Evolutionary conservation across 2,797 vertebrate genomes (phyloP).

Genomic region (Smutsia temminckii): DNA sequence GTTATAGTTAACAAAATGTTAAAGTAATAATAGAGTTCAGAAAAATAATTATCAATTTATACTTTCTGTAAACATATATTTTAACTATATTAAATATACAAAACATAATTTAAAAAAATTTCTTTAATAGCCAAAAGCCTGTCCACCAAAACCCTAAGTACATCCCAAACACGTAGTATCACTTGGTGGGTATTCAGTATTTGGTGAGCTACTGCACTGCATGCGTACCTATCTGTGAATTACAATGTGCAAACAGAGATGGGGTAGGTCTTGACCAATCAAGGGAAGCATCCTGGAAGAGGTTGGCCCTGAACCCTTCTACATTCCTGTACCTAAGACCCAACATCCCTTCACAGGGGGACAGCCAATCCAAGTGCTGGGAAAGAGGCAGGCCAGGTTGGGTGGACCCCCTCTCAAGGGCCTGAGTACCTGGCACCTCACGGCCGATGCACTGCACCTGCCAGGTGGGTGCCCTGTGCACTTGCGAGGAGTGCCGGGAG

Average conservation of each 20-base stretch:
- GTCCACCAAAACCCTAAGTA: not conserved
- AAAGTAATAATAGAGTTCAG: not conserved
- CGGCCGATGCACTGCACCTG: not conserved
- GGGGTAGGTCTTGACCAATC: not conserved
- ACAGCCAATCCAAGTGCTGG: not conserved
- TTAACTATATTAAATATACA: not conserved
- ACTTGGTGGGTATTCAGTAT: not conserved
- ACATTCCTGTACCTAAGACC: not conserved
- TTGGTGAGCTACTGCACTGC: not conserved
- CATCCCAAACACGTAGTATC: not conserved
- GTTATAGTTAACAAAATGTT: conserved; percentile 13
- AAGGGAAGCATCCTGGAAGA: not conserved
- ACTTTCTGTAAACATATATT: not conserved
- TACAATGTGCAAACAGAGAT: not conserved
- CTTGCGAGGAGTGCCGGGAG: too few species aligned
- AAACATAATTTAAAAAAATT: not conserved
- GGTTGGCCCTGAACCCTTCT: not conserved
- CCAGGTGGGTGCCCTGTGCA: not conserved
- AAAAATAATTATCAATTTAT: conserved; percentile 17
- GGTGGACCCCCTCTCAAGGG: not conserved
- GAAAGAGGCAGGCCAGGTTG: not conserved
- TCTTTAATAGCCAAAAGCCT: not conserved
- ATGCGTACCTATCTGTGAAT: accelerated
- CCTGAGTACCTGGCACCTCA: not conserved
- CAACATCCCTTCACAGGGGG: not conserved